Conservation (phyloP, 2,888 invertebrate genomes). For the Drosophila affinis region DNA sequence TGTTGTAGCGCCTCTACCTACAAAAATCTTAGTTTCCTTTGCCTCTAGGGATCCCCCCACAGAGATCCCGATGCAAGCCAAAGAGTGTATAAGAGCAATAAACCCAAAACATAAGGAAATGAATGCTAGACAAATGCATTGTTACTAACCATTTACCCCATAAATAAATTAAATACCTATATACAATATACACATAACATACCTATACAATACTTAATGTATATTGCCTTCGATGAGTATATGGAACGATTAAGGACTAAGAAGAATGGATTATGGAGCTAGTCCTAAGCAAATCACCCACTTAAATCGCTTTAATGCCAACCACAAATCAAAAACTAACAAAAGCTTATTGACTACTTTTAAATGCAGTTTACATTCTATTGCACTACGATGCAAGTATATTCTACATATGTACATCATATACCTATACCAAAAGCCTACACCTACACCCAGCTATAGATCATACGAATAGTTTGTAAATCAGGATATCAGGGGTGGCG, state of each 20-base stretch:
- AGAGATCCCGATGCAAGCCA: slow-evolving; percentile 8
- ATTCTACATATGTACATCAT: slow-evolving; percentile 10
- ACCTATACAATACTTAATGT: slow-evolving; percentile 50
- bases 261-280: slow-evolving; percentile 4
- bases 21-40: slow-evolving; percentile 54
- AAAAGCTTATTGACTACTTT: slow-evolving; percentile 60
- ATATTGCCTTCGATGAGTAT: slow-evolving; percentile 61
- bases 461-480: slow-evolving; percentile 24
- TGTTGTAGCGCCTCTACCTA: slow-evolving; percentile 62
- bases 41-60: slow-evolving; percentile 9
- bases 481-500: slow-evolving; percentile 22
- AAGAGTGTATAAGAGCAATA: slow-evolving; percentile 51
- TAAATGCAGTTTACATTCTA: slow-evolving; percentile 8
- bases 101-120: slow-evolving; percentile 36
- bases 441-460: slow-evolving; percentile 15
- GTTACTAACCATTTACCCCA: slow-evolving; percentile 35
- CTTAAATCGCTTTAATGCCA: slow-evolving; percentile 76
- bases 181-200: slow-evolving; percentile 27
- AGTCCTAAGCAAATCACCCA: slow-evolving; percentile 54
- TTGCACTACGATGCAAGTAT: slow-evolving; percentile 12
- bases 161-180: slow-evolving; percentile 44
- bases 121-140: slow-evolving; percentile 60
- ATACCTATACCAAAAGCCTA: slow-evolving; percentile 5
- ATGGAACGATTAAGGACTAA: slow-evolving; percentile 1
- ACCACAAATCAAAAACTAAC: slow-evolving; percentile 56